Conservation (phyloP, 1,140 invertebrate species). For the Drosophila neocordata region DNA sequence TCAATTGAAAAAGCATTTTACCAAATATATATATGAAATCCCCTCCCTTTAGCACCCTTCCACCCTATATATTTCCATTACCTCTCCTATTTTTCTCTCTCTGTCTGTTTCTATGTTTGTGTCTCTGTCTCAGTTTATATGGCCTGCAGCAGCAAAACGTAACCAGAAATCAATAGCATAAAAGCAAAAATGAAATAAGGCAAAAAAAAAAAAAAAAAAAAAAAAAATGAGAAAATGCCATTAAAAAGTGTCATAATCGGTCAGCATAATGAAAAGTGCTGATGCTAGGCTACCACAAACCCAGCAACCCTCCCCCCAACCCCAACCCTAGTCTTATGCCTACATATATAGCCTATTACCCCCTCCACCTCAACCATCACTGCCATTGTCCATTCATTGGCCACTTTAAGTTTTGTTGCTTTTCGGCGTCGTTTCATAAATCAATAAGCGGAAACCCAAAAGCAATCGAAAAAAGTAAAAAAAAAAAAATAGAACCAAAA, state of each 20-base stretch:
- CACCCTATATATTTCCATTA: not conserved
- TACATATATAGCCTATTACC: not conserved
- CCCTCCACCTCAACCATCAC: too few species aligned
- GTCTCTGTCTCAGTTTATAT: not conserved
- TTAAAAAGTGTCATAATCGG: conserved; percentile 80
- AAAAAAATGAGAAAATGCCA: conserved; percentile 69
- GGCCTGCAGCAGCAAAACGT: conserved; percentile 34
- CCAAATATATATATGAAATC: conserved; percentile 7
- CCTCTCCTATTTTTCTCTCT: conserved; percentile 1
- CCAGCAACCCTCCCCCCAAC: not conserved
- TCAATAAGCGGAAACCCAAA: conserved; percentile 67
- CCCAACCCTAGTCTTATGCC: not conserved
- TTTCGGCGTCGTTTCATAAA: conserved; percentile 51
- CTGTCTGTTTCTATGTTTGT: not conserved
- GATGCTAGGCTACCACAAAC: conserved; percentile 19
- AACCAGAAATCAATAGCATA: conserved; percentile 78
- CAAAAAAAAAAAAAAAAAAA: conserved; percentile 20
- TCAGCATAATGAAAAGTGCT: conserved; percentile 73
- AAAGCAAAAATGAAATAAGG: conserved; percentile 43
- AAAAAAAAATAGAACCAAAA: not conserved
- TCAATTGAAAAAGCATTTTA: conserved; percentile 51
- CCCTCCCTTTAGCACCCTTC: not conserved
- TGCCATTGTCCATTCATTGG: conserved; percentile 6
- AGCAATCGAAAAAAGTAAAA: conserved; percentile 28
- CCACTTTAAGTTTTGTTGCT: conserved; percentile 30